Conservation (phyloP, 2,888 invertebrate species). For the Plebejus argus region DNA sequence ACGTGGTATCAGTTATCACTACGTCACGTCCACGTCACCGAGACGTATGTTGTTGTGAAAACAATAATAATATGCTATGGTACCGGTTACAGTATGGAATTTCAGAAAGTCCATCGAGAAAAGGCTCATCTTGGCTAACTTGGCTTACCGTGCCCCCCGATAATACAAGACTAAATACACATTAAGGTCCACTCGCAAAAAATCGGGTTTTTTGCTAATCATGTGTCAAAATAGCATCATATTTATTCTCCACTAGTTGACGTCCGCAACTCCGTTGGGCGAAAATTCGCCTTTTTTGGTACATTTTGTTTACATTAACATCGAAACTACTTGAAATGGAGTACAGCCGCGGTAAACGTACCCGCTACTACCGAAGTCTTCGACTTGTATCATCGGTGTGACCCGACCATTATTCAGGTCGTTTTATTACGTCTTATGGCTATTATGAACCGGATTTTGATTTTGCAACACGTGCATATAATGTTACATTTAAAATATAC, state of each 20-base stretch:
- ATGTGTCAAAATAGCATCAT: too few species aligned
- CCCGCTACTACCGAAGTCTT: not conserved
- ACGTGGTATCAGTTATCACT: not conserved
- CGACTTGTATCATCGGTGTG: not conserved
- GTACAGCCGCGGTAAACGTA: too few species aligned
- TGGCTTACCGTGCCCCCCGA: too few species aligned
- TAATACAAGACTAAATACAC: too few species aligned
- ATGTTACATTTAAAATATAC: too few species aligned
- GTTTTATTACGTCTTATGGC: not conserved
- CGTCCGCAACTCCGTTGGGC: too few species aligned
- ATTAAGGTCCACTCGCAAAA: too few species aligned
- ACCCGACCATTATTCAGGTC: not conserved
- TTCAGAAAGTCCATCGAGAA: not conserved
- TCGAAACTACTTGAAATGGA: too few species aligned
- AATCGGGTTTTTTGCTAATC: too few species aligned
- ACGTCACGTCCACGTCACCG: not conserved
- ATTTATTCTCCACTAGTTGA: too few species aligned
- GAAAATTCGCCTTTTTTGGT: fast-evolving
- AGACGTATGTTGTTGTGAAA: not conserved
- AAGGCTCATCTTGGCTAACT: not conserved
- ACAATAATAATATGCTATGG: not conserved
- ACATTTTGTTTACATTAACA: too few species aligned
- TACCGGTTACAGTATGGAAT: not conserved
- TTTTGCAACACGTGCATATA: not conserved
- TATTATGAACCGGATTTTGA: not conserved